Evolutionary conservation across 2,888 invertebrate genomes (phyloP), one percentile per base, ranked within the genome.

Genomic region (Melieria picta): DNA sequence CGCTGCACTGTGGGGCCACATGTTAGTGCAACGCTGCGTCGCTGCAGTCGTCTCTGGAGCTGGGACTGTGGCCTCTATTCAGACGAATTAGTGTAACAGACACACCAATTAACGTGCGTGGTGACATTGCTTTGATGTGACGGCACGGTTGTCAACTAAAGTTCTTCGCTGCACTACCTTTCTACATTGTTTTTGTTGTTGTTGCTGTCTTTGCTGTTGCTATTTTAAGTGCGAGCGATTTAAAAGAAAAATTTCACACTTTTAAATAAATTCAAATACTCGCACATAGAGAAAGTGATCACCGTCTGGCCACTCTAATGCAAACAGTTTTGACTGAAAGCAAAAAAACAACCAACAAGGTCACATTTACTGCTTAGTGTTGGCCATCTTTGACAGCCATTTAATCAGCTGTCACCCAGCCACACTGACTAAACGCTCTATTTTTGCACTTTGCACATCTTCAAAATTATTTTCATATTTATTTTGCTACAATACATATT

Each of bases 1-100:
- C 80, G 80, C 73, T 73, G 81, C 76, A 78, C 78, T 62, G 30
- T 30, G 30, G 30, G 30, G 30, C 30, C 30, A 30, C 30, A 30
- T 30, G 30, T 30, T 30, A 30, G 30, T 30, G 30, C 30, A 30
- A 2, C 30, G 30, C 30, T 30, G 30, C 30, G 30, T 30, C 30
- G 30, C 30, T 30, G 30, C 30, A 30, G 30, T 30, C 30, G 30
- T 30, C 3, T 1, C 30, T 30, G 30, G 30, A 30, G 30, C 30
- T 52, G 47, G 46, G 57, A 61, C 47, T 30, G 42, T 55, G 43
- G 43, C 43, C 46, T 55, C 11, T 50, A 61, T 61, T 65, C 55
- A 55, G 16, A 13, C 63, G 69, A 66, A 67, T 74, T 72, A 69
- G 69, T 72, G 74, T 72, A 69, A 71, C 69, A 72, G 72, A 72